These are phyloP conservation scores for Drosophila miranda DNA, from an alignment of 1,140 invertebrate genomes.

Conservation along the genomic window DNA sequence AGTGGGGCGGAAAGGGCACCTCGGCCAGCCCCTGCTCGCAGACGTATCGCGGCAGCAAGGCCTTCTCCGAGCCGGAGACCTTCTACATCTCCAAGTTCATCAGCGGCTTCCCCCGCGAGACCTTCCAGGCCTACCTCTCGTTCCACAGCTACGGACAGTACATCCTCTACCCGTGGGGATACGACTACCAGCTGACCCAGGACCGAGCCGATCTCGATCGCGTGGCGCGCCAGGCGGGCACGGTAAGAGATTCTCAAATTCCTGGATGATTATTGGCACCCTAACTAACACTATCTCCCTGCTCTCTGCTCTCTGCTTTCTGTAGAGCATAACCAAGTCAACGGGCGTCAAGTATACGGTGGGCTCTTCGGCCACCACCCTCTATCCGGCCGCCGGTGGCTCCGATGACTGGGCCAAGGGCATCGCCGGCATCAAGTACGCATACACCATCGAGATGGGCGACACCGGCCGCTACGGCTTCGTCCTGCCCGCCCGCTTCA, in stretches of 20 bases:
- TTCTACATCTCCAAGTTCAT: conserved; percentile 87
- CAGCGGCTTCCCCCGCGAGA: conserved; percentile 81
- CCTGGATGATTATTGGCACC: too few relatives aligned
- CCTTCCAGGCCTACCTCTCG: conserved; percentile 89
- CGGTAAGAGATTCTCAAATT: conserved; percentile 73
- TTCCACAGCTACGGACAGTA: conserved; percentile 96
- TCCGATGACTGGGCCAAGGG: conserved; percentile 97
- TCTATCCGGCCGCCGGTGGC: conserved; percentile 92
- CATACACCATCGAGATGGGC: conserved; percentile 94
- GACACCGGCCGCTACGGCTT: conserved; percentile 96
- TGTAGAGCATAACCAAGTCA: conserved; percentile 86
- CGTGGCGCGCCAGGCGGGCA: conserved; percentile 87
- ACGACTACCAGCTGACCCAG: conserved; percentile 86
- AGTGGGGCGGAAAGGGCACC: conserved; percentile 91
- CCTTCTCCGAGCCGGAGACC: conserved; percentile 97
- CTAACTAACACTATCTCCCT: background rate
- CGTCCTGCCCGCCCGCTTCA: conserved; percentile 91
- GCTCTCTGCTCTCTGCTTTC: background rate
- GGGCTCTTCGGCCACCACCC: conserved; percentile 88
- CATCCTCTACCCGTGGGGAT: conserved; percentile 93
- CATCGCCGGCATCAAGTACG: conserved; percentile 91
- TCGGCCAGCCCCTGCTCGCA: conserved; percentile 95
- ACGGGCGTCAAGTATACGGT: conserved; percentile 88
- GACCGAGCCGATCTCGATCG: conserved; percentile 88
- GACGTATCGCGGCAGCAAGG: conserved; percentile 92